Percentiles rank a stretch among this genome's conserved stretches.
These are phyloP conservation scores for Choristoneura fumiferana DNA, from an alignment of 1,140 invertebrate species.

Conservation along the genomic window DNA sequence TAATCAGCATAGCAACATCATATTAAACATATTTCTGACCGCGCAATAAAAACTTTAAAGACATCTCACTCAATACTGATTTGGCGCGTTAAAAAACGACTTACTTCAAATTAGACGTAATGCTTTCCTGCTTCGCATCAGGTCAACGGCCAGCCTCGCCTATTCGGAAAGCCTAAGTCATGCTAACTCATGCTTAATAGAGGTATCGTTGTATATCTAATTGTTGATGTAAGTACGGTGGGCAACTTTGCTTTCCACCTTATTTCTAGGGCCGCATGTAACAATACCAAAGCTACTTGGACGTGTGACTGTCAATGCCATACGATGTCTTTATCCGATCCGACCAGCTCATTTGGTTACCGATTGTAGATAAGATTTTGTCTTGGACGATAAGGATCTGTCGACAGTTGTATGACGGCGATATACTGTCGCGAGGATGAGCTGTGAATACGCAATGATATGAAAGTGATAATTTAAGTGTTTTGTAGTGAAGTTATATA, in stretches of 20 bases:
- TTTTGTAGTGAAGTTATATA: no score
- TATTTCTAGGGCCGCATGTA: no score
- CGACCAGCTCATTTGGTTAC: neutral
- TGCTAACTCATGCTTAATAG: slow-evolving; percentile 9
- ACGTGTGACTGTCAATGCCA: no score
- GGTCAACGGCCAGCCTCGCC: neutral
- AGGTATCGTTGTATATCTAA: neutral
- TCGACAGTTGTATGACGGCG: slow-evolving; percentile 4
- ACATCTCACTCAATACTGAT: no score
- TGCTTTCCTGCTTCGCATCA: neutral
- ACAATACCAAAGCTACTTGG: no score
- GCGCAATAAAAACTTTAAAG: no score
- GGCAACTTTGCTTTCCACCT: neutral
- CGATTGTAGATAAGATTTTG: slow-evolving; percentile 6
- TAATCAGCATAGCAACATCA: no score
- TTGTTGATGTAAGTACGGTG: slow-evolving; percentile 1
- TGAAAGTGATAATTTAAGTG: neutral
- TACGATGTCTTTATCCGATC: no score
- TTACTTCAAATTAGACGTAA: slow-evolving; percentile 7
- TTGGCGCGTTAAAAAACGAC: neutral
- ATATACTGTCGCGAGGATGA: slow-evolving; percentile 4
- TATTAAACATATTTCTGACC: no score
- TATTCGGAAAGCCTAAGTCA: neutral
- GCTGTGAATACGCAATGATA: neutral
- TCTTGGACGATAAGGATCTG: slow-evolving; percentile 12